Percentiles rank a stretch among this genome's conserved stretches.
Evolutionary conservation across 2,113 vertebrate genomes (phyloP).

Genomic region (Nerophis ophidion): DNA sequence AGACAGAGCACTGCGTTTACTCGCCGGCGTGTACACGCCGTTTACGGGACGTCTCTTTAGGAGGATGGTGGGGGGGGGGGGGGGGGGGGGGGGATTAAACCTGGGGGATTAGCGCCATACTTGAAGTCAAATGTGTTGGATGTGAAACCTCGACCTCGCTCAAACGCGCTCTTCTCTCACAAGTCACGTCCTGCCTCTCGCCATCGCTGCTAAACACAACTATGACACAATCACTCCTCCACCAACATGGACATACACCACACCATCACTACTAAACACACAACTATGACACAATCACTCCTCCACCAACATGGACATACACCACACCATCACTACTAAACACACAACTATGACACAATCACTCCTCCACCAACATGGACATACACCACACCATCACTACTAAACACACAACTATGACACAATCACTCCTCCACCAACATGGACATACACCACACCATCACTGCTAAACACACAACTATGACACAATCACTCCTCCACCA

Average conservation of each 20-base stretch:
- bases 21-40: conserved; percentile 70
- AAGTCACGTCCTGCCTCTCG: conserved; percentile 4
- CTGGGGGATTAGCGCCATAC: conserved; percentile 70
- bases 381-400: too few relatives aligned
- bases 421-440: too few relatives aligned
- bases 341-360: too few relatives aligned
- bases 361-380: too few relatives aligned
- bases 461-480: conserved; percentile 49
- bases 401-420: too few relatives aligned
- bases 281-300: too few relatives aligned
- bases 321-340: background rate
- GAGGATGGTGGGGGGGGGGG: conserved; percentile 52
- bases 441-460: conserved; percentile 13
- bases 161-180: conserved; percentile 58
- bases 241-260: too few relatives aligned
- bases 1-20: conserved; percentile 52
- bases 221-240: too few relatives aligned
- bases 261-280: too few relatives aligned
- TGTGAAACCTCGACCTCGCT: conserved; percentile 72
- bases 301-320: too few relatives aligned
- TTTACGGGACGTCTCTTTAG: conserved; percentile 71
- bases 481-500: too few relatives aligned
- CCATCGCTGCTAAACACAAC: conserved; percentile 52
- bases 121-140: conserved; percentile 76
- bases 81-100: conserved; percentile 60